Evolutionary conservation across 1,140 invertebrate genomes (phyloP).

Genomic region (Drosophila pachea): DNA sequence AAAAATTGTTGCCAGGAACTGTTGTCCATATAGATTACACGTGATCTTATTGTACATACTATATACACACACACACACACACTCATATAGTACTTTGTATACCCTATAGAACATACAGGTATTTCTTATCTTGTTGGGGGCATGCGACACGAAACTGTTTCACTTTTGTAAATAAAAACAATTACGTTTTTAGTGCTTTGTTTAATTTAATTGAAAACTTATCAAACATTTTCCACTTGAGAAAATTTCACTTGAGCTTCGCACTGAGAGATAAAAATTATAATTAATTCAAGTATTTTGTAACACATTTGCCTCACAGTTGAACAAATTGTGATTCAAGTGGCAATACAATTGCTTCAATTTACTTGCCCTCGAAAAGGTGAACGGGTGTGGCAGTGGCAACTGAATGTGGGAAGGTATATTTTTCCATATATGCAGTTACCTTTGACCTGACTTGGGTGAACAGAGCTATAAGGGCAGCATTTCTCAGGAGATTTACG

Average conservation of each 20-base stretch:
- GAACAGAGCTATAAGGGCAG: too few species aligned
- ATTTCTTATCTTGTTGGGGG: constrained; percentile 25
- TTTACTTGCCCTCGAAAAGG: neutral
- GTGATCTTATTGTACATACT: neutral
- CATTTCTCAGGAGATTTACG: too few species aligned
- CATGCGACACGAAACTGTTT: constrained; percentile 13
- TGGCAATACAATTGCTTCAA: constrained; percentile 1
- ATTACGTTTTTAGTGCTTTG: constrained; percentile 33
- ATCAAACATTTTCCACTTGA: constrained; percentile 38
- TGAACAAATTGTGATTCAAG: constrained; percentile 5
- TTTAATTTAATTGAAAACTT: constrained; percentile 47
- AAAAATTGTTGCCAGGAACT: constrained; percentile 19
- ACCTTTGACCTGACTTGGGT: neutral
- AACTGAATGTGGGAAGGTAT: neutral
- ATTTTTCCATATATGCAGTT: neutral
- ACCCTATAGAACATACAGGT: neutral
- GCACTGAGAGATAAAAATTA: constrained; percentile 25
- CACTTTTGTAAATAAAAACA: constrained; percentile 43
- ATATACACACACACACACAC: neutral
- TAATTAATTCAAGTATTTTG: constrained; percentile 32
- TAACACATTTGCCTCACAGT: constrained; percentile 2
- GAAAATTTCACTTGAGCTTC: constrained; percentile 7
- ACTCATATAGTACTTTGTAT: neutral
- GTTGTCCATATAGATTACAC: constrained; percentile 9
- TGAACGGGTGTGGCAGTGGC: neutral